Evolutionary conservation across 2,888 invertebrate genomes (phyloP), one percentile per base, ranked within the genome.

Genomic region (Lasiommata megera): DNA sequence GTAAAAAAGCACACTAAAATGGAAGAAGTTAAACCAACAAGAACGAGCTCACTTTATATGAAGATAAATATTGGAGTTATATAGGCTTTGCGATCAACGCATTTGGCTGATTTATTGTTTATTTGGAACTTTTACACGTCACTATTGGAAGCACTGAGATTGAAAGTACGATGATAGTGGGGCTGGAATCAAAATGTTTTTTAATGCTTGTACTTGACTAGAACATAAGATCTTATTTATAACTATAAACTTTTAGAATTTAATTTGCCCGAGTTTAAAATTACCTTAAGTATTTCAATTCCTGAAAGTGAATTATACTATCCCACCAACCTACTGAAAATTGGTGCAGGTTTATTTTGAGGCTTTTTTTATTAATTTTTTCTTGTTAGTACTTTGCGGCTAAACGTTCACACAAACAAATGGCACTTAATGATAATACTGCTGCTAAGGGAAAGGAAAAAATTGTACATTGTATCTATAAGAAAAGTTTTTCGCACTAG

Each of bases 281-380:
- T 16, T 28, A 46, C 31, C 31, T 16, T 46, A 46, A 46, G 14
- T 52, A 41, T 43, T 37, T 54, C 54, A 61, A 58, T 61, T 58
- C 60, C 60, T 58, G 54, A 50, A 50, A 50, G 37, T 51, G 12
- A 31, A 46, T 46, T 29, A 46, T 14, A 16, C 1, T 29, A 1
- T 14, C 6, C 16, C 5, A 41, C 43, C 34, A 17, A 52, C 31
- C 31, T 41, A 43, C 52, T 31, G 41, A 53, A 44, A 41, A 46
- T 28, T 31, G 16, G 46, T 48, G 2, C 36, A 36, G 36, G 36
- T 36, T 11, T 46, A 31, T 14, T 29, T 46, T 14, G 31, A 31
- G 3, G 16, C 46, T 31, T 23, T 3, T 5, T 23, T 3, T 2
- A 3, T 23, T 23, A 23, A 23, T 5, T n/a, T n/a, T n/a, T n/a